Evolutionary conservation across 92 coral and sea anemone species (phyloP), one percentile per base, ranked within the genome.

Genomic region (Meandrina meandrites): DNA sequence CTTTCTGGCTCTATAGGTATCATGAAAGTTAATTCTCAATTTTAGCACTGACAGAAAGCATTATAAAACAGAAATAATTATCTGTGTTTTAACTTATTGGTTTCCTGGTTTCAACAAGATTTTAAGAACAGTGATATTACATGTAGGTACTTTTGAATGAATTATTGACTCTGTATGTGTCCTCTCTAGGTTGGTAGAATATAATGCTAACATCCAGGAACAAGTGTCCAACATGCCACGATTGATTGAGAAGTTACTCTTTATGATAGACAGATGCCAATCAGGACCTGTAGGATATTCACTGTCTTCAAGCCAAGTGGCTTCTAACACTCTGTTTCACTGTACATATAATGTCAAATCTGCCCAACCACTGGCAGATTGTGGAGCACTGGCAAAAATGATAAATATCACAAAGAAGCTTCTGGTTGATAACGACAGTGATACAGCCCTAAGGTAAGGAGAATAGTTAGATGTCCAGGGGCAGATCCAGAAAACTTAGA

Each of bases 341-440:
- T 88, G 94, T 81, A 93, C 96, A 74, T 93, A 86, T 28, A 90
- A 87, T 86, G 84, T 70, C 42, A 69, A 34, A 24, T 75, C 96
- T 24, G 87, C 90, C 51, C 80, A 32, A 13, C 22, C 72, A 32
- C 78, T 91, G 70, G 36, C 89, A 71, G 81, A 89, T 78, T 74
- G 76, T 34, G 93, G 91, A 14, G 85, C 88, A 35, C 86, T 89
- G 58, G n/a, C 76, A 45, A 87, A 76, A 85, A 86, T 93, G 68
- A 83, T 93, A 51, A 79, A 82, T 28, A 78, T 91, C 64, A 90
- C 92, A 36, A 89, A 86, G 36, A 79, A 72, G 13, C 79, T 90
- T 12, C 30, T 93, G 77, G 72, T 72, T 71, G 89, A 91, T 37
- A 34, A 64, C 68, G 79, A 74, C n/a, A 94, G 93, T 34, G 88